These are phyloP conservation scores for Ceratotherium simum DNA, from an alignment of 2,113 vertebrate genomes.

Conservation along the genomic window DNA sequence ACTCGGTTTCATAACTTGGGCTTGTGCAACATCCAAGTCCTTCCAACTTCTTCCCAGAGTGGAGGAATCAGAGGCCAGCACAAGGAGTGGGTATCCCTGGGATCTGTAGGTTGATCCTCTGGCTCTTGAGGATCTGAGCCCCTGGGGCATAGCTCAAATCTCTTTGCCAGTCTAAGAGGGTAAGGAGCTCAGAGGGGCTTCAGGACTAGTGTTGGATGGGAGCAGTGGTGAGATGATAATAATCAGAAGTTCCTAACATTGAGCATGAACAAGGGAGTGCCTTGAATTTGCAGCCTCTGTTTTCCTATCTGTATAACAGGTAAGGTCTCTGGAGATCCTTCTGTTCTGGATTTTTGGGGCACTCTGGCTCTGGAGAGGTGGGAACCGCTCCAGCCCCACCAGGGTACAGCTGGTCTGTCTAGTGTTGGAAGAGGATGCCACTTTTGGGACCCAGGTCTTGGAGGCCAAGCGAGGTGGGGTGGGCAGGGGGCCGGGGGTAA, in stretches of 20 bases:
- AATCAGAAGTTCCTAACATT: not conserved
- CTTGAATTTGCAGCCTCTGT: not conserved
- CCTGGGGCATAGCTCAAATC: not conserved
- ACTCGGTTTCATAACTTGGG: constrained; percentile 68
- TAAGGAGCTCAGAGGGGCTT: not conserved
- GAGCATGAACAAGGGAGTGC: not conserved
- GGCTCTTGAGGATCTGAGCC: not conserved
- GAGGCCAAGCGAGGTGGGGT: fast-evolving
- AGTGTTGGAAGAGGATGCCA: not conserved
- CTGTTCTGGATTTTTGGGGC: not conserved
- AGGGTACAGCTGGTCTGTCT: not conserved
- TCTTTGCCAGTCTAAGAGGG: not conserved
- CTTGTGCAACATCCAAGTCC: not conserved
- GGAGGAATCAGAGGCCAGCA: not conserved
- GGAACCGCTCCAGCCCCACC: not conserved
- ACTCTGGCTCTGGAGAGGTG: not conserved
- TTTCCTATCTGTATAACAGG: not conserved
- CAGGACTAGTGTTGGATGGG: not conserved
- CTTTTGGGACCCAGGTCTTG: not conserved
- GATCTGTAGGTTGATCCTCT: not conserved
- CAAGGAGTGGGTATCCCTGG: not conserved
- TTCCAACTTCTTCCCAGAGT: not conserved
- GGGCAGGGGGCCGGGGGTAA: no score
- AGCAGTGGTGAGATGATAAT: not conserved
- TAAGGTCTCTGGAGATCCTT: not conserved